Conservation (phyloP, 1,140 invertebrate genomes). For the Ips nitidus region DNA sequence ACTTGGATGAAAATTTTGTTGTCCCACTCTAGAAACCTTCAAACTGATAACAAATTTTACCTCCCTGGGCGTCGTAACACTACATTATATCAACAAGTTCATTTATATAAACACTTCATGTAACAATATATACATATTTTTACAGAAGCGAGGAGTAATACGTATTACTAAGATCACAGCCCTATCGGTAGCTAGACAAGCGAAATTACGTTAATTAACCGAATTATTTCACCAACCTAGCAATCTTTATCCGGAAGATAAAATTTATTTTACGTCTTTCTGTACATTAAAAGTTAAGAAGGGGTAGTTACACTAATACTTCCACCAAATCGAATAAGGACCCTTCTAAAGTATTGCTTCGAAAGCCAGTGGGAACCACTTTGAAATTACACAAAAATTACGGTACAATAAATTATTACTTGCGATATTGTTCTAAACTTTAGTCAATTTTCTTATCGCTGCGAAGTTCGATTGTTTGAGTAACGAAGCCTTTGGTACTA, state of each 20-base stretch:
- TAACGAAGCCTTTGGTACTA: conserved; percentile 66
- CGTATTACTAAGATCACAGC: conserved; percentile 7
- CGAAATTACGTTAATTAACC: not conserved
- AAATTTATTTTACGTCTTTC: conserved; percentile 24
- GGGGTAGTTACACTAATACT: not conserved
- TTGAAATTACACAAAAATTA: conserved; percentile 1
- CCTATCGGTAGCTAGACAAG: not conserved
- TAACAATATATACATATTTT: conserved; percentile 2
- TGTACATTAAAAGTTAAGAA: not conserved
- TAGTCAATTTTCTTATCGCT: conserved; percentile 42
- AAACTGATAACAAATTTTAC: conserved; percentile 13
- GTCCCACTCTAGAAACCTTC: not conserved
- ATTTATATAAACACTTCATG: not conserved
- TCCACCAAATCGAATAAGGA: conserved; percentile 9
- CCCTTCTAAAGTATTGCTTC: conserved; percentile 19
- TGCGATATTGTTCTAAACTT: conserved; percentile 20
- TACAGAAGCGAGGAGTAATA: not conserved
- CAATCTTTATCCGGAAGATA: conserved; percentile 8
- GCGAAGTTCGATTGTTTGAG: conserved; percentile 56
- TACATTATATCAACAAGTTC: conserved; percentile 4
- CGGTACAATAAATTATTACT: conserved; percentile 31
- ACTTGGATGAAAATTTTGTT: not conserved
- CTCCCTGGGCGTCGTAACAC: conserved; percentile 1
- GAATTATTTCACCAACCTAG: not conserved
- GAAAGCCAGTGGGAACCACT: conserved; percentile 9